These are phyloP conservation scores for Hedya salicella DNA, from an alignment of 2,888 invertebrate species.

Conservation along the genomic window DNA sequence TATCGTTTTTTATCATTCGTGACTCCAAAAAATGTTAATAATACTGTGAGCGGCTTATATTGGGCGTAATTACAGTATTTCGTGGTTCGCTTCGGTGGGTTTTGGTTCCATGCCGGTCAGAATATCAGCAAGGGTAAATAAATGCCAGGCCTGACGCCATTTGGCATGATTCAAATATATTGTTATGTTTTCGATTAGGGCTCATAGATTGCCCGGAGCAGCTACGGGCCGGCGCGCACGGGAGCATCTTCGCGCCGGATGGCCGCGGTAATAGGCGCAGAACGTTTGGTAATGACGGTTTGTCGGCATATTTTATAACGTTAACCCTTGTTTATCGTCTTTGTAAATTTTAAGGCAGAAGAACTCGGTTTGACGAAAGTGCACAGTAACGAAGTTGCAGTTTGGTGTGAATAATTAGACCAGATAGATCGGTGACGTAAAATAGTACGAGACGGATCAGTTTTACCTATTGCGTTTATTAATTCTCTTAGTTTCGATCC, in stretches of 20 bases:
- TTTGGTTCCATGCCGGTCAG: slow-evolving; percentile 52
- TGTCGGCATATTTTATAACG: background rate
- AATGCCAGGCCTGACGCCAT: slow-evolving; percentile 49
- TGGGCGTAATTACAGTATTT: slow-evolving; percentile 68
- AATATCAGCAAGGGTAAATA: slow-evolving; percentile 51
- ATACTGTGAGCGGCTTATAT: slow-evolving; percentile 62
- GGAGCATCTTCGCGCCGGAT: background rate
- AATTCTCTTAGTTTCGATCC: too few relatives aligned
- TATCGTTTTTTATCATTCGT: slow-evolving; percentile 58
- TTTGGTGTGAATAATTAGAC: too few relatives aligned
- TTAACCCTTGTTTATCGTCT: background rate
- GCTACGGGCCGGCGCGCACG: slow-evolving; percentile 3
- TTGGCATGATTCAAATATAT: slow-evolving; percentile 45
- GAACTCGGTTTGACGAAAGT: too few relatives aligned
- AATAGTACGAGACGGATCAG: too few relatives aligned
- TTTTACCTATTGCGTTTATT: too few relatives aligned
- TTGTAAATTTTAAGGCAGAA: too few relatives aligned
- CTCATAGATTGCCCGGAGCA: slow-evolving; percentile 24
- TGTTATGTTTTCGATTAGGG: slow-evolving; percentile 46
- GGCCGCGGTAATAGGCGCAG: slow-evolving; percentile 9
- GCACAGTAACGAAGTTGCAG: too few relatives aligned
- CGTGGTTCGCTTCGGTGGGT: slow-evolving; percentile 59
- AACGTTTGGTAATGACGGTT: background rate
- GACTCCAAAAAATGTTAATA: slow-evolving; percentile 62
- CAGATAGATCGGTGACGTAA: too few relatives aligned